Conservation (phyloP, 2,888 invertebrate genomes). For the Uropetala carovei region DNA sequence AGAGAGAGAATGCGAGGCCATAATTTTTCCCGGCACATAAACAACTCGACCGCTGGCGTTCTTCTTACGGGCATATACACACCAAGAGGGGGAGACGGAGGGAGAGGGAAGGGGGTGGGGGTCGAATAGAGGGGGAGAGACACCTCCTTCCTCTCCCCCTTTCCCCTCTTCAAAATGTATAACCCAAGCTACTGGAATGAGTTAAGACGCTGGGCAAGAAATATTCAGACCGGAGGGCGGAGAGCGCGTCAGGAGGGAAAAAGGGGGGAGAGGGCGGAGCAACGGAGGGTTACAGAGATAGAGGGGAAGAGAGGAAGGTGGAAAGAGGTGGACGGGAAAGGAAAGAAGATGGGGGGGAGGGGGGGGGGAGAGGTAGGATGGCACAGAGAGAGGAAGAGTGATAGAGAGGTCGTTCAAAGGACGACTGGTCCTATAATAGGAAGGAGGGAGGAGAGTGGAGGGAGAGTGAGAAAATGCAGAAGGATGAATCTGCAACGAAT, state of each 20-base stretch:
- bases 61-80: neutral
- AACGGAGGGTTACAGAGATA: neutral
- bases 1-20: slow-evolving; percentile 21
- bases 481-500: too few species aligned
- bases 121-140: neutral
- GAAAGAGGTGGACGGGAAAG: too few species aligned
- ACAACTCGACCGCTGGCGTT: slow-evolving; percentile 59
- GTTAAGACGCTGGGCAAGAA: slow-evolving; percentile 41
- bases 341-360: too few species aligned
- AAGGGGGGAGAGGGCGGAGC: neutral
- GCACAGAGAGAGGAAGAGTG: too few species aligned
- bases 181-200: slow-evolving; percentile 39
- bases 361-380: too few species aligned
- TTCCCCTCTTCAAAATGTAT: neutral
- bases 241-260: neutral
- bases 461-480: too few species aligned
- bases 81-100: neutral
- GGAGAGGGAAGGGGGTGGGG: neutral
- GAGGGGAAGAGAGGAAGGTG: neutral
- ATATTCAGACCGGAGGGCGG: slow-evolving; percentile 7
- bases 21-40: slow-evolving; percentile 60
- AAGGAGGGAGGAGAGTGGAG: too few species aligned
- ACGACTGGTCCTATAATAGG: too few species aligned
- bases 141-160: neutral
- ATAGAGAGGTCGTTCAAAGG: too few species aligned